Percentiles rank a stretch among this genome's conserved stretches.
phyloP scores from a whole-genome alignment of 1,140 invertebrate species.

The Oryctes rhinoceros region DNA sequence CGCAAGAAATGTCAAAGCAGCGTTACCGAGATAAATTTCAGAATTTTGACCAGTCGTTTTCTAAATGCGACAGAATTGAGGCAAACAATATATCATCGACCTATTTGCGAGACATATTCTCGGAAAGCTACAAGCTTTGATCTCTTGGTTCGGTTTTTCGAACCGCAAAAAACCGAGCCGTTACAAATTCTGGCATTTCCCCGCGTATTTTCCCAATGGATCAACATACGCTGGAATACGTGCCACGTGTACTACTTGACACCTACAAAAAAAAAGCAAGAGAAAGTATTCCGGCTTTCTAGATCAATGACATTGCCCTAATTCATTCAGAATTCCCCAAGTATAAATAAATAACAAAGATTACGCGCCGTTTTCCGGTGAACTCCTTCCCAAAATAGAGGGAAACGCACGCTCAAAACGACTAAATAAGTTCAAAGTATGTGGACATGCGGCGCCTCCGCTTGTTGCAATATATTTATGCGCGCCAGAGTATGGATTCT shows the following conservation, averaged over 20 bases:
- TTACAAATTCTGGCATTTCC: constrained; percentile 36
- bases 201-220: constrained; percentile 24
- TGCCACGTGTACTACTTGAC: neutral
- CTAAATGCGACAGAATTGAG: neutral
- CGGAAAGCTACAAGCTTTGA: constrained; percentile 3
- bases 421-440: too few relatives aligned
- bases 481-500: too few relatives aligned
- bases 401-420: neutral
- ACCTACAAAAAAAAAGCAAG: neutral
- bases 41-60: neutral
- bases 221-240: neutral
- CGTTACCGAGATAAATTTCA: neutral
- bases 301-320: constrained; percentile 5
- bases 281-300: neutral
- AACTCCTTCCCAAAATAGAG: neutral
- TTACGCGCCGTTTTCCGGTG: neutral
- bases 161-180: constrained; percentile 14
- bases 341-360: constrained; percentile 2
- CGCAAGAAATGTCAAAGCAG: neutral
- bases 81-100: neutral
- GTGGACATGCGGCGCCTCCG: too few relatives aligned
- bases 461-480: too few relatives aligned
- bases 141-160: neutral
- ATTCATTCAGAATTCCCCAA: constrained; percentile 10
- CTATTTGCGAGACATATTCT: neutral